Evolutionary conservation across 2,113 vertebrate species (phyloP).

Genomic region (Erinaceus europaeus): DNA sequence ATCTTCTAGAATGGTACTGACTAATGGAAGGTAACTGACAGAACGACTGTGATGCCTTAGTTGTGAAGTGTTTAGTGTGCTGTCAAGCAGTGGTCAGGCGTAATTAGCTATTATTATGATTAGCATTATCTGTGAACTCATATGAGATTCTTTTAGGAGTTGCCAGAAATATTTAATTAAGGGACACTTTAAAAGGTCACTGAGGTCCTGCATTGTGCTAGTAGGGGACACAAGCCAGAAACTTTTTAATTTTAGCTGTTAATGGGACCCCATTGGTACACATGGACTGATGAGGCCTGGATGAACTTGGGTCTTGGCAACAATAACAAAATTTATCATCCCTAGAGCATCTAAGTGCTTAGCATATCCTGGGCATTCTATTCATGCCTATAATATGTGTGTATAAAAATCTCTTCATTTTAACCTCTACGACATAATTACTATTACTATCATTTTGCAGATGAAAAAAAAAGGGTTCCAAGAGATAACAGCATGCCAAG

Average conservation of each 20-base stretch:
- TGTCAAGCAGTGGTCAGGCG: background rate
- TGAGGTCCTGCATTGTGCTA: conserved; percentile 13
- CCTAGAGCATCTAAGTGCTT: background rate
- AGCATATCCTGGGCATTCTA: background rate
- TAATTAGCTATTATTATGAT: background rate
- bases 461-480: background rate
- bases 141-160: background rate
- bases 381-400: background rate
- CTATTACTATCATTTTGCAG: conserved; percentile 23
- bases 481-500: conserved; percentile 36
- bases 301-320: background rate
- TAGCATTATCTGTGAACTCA: background rate
- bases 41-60: background rate
- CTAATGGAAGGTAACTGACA: background rate
- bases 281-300: background rate
- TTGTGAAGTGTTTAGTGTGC: background rate
- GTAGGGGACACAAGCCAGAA: conserved; percentile 11
- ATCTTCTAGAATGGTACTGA: background rate
- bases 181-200: conserved; percentile 28
- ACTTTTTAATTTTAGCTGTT: conserved; percentile 44
- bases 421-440: conserved; percentile 45
- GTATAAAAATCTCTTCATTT: conserved; percentile 26
- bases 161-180: conserved; percentile 53
- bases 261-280: conserved; percentile 13
- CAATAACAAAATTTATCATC: background rate